Conservation (phyloP, 2,113 vertebrate genomes). For the Megaceryle maxima region DNA sequence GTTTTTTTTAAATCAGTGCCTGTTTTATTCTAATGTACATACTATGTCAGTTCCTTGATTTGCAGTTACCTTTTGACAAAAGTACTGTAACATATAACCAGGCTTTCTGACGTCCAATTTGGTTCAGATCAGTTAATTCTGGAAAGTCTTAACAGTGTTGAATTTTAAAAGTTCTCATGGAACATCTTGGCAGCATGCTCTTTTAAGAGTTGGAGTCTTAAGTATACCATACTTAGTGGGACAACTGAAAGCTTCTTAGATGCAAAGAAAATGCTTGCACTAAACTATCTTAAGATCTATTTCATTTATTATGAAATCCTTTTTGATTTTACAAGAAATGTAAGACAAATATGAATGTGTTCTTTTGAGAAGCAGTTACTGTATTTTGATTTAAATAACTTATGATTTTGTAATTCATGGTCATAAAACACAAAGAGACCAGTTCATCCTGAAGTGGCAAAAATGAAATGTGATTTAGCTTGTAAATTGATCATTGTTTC, state of each 20-base stretch:
- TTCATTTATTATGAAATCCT: slow-evolving; percentile 48
- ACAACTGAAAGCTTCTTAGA: slow-evolving; percentile 43
- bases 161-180: slow-evolving; percentile 38
- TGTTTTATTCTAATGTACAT: slow-evolving; percentile 27
- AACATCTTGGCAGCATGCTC: slow-evolving; percentile 50
- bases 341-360: slow-evolving; percentile 46
- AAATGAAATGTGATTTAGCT: slow-evolving; percentile 57
- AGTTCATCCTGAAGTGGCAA: slow-evolving; percentile 62
- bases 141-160: neutral
- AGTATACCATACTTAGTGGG: neutral
- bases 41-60: neutral
- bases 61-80: slow-evolving; percentile 28
- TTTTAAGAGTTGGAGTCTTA: slow-evolving; percentile 42
- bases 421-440: slow-evolving; percentile 49
- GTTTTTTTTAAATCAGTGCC: slow-evolving; percentile 15
- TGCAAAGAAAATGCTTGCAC: slow-evolving; percentile 47
- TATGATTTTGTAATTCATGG: slow-evolving; percentile 48
- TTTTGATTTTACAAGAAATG: slow-evolving; percentile 43
- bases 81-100: slow-evolving; percentile 53
- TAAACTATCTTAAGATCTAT: slow-evolving; percentile 33
- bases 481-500: slow-evolving; percentile 74
- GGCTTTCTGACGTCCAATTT: slow-evolving; percentile 10
- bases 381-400: slow-evolving; percentile 65
- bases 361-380: slow-evolving; percentile 53
- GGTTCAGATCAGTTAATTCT: slow-evolving; percentile 19